phyloP scores from a whole-genome alignment of 2,888 invertebrate species.

The Myathropa florea region DNA sequence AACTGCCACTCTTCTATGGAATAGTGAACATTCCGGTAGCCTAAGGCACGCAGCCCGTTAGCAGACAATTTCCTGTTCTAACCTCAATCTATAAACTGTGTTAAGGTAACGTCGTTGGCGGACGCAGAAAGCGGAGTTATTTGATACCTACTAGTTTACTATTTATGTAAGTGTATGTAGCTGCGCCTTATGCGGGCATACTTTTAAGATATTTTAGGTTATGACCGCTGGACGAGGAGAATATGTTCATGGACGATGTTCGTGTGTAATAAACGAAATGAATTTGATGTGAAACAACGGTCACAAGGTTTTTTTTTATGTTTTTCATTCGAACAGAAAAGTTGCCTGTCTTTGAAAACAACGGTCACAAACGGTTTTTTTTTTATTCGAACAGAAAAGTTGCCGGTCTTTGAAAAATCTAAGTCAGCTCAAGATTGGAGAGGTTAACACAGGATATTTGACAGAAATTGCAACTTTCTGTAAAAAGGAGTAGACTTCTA shows the following conservation, averaged over 20 bases:
- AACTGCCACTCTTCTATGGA: slow-evolving; percentile 86
- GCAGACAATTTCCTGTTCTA: background rate
- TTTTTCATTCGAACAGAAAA: no score
- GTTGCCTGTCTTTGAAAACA: no score
- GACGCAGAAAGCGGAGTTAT: background rate
- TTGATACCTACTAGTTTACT: slow-evolving; percentile 14
- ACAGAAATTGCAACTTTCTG: no score
- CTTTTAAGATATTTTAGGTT: slow-evolving; percentile 15
- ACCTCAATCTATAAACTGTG: slow-evolving; percentile 29
- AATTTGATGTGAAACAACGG: background rate
- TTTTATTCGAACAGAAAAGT: no score
- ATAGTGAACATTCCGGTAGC: slow-evolving; percentile 80
- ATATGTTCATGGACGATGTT: slow-evolving; percentile 9
- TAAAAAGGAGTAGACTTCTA: no score
- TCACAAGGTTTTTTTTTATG: background rate
- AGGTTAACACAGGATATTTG: no score
- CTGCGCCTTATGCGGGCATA: slow-evolving; percentile 1
- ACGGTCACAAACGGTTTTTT: no score
- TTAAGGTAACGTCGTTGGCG: slow-evolving; percentile 11
- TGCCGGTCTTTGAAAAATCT: no score
- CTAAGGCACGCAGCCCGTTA: background rate
- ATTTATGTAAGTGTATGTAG: slow-evolving; percentile 12
- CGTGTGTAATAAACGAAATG: slow-evolving; percentile 4
- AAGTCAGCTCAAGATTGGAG: no score
- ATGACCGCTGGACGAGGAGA: background rate